Conservation (phyloP, 2,888 invertebrate species). For the Melieria picta region DNA sequence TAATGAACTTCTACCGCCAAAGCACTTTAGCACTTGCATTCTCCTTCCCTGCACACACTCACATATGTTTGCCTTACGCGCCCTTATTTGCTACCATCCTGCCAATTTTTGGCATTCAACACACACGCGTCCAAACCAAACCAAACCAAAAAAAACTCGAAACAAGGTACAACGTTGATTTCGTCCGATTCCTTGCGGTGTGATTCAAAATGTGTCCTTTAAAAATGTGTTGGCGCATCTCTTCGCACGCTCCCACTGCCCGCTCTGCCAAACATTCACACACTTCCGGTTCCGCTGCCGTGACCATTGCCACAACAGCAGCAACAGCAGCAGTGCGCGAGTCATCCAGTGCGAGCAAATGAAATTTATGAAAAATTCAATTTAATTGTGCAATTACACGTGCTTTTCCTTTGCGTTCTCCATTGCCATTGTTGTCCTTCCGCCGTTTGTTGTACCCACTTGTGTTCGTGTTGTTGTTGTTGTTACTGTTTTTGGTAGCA, state of each 20-base stretch:
- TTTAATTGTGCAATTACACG: slow-evolving; percentile 64
- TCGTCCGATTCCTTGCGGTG: slow-evolving; percentile 63
- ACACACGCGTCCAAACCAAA: slow-evolving; percentile 21
- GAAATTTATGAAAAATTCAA: slow-evolving; percentile 65
- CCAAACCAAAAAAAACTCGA: slow-evolving; percentile 46
- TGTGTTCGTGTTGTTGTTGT: slow-evolving; percentile 41
- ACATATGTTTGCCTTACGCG: no score
- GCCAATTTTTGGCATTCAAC: no score
- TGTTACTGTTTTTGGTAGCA: slow-evolving; percentile 38
- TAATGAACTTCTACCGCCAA: no score
- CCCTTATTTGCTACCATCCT: no score
- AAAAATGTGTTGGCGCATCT: slow-evolving; percentile 41
- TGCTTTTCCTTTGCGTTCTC: slow-evolving; percentile 42
- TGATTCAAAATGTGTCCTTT: slow-evolving; percentile 53
- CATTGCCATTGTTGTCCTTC: neutral
- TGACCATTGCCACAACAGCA: slow-evolving; percentile 14
- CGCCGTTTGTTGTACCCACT: slow-evolving; percentile 7
- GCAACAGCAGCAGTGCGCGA: slow-evolving; percentile 7
- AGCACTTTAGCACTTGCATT: no score
- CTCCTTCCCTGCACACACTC: no score
- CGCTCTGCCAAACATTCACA: no score
- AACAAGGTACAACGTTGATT: slow-evolving; percentile 52
- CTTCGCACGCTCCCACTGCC: slow-evolving; percentile 12
- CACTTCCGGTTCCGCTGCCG: neutral
- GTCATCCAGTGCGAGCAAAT: neutral